phyloP scores from a whole-genome alignment of 1,140 invertebrate species.

The Trachelipus rathkii region DNA sequence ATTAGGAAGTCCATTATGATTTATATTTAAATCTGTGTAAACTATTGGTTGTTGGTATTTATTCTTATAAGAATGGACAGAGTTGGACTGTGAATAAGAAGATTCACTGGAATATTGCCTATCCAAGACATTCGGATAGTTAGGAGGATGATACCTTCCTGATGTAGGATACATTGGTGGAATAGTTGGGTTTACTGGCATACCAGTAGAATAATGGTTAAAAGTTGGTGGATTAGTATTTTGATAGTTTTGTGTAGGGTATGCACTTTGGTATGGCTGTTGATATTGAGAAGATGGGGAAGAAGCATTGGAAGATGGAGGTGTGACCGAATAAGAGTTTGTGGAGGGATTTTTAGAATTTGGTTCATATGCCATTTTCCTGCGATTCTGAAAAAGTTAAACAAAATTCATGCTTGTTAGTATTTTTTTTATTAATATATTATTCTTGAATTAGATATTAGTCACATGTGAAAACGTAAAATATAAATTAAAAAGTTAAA shows the following conservation, averaged over 20 bases:
- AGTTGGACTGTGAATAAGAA: slow-evolving; percentile 33
- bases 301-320: slow-evolving; percentile 24
- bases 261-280: slow-evolving; percentile 27
- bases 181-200: slow-evolving; percentile 32
- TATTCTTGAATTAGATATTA: slow-evolving; percentile 25
- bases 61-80: slow-evolving; percentile 33
- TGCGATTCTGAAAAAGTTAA: slow-evolving; percentile 39
- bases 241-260: slow-evolving; percentile 32
- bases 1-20: slow-evolving; percentile 42
- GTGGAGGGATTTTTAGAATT: slow-evolving; percentile 36
- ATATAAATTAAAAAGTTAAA: neutral
- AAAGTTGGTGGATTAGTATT: slow-evolving; percentile 21
- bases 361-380: slow-evolving; percentile 33
- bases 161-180: slow-evolving; percentile 26
- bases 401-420: slow-evolving; percentile 20
- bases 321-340: slow-evolving; percentile 33
- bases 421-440: neutral
- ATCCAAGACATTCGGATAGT: slow-evolving; percentile 22
- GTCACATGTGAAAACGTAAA: slow-evolving; percentile 26
- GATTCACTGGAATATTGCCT: slow-evolving; percentile 35
- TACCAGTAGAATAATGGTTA: slow-evolving; percentile 32
- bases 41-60: slow-evolving; percentile 46
- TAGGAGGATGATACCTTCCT: slow-evolving; percentile 10
- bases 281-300: slow-evolving; percentile 37
- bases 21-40: slow-evolving; percentile 48